Base-by-base conservation (phyloP, 2,113 vertebrate species). In the Galeopterus variegatus region DNA sequence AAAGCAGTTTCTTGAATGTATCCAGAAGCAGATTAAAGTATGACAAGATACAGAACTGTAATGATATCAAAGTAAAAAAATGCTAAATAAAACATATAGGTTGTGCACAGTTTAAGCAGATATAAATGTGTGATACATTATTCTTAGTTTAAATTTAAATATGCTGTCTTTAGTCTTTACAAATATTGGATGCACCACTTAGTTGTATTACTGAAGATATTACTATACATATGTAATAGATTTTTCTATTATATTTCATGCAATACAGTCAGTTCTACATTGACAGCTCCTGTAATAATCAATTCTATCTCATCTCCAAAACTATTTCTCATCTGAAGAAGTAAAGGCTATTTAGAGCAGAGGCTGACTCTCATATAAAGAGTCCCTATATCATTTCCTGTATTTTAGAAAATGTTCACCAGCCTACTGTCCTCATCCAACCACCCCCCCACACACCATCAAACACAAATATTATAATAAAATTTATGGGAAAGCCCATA, bases 1-100 rank as follows among this genome's bases (percentile, higher is more conserved):
- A 93, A 92, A 97, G 65, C 80, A 95, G 96, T 84, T 96, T 97
- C 50, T 41, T 85, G 31, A 91, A 82, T 60, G 33, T 62, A 56
- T 23, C 36, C 19, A 82, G n/a, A 96, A 83, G 31, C 41, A 69
- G 50, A 90, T 92, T 93, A 94, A 96, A 95, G 64, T 92, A 93
- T 21, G 50, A 77, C 56, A 92, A 88, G 54, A 85, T 3, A 69
- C 48, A 83, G 11, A 96, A 88, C 13, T 82, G 9, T 13, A 93
- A 58, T 45, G 75, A 89, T 52, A 94, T 45, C 15, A 83, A 60
- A 84, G 45, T 81, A 90, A 93, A 84, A 73, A 72, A 56, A 28
- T 58, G 14, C 24, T 70, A 89, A 88, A 89, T 75, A 65, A 24
- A 92, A 96, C 11, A 92, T 50, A 77, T 8, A 88, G 24, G 82